Conservation (phyloP, 2,888 invertebrate species). For the Heliconius charithonia region DNA sequence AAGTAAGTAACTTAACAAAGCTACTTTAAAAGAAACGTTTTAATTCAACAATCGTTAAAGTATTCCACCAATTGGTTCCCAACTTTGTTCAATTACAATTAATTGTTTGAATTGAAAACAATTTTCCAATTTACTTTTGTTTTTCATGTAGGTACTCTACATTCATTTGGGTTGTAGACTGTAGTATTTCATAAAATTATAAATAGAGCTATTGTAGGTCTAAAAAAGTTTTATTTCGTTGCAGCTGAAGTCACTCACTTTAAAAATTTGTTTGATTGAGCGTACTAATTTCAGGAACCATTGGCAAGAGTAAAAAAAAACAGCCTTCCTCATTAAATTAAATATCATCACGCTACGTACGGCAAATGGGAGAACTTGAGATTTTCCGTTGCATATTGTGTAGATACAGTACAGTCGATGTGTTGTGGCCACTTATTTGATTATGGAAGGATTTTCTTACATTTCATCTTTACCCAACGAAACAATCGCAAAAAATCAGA, state of each 20-base stretch:
- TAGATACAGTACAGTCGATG: too few species aligned
- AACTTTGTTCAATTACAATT: conserved; percentile 49
- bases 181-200: conserved; percentile 10
- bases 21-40: conserved; percentile 17
- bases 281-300: neutral
- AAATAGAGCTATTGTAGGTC: neutral
- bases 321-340: too few species aligned
- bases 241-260: too few species aligned
- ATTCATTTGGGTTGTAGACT: conserved; percentile 24
- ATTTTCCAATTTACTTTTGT: conserved; percentile 60
- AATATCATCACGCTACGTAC: neutral
- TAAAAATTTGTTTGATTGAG: too few species aligned
- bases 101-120: conserved; percentile 61
- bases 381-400: neutral
- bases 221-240: neutral
- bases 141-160: conserved; percentile 35
- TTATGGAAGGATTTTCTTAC: too few species aligned
- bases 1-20: conserved; percentile 5
- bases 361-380: neutral
- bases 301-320: neutral
- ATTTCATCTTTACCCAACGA: too few species aligned
- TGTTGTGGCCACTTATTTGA: too few species aligned
- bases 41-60: conserved; percentile 32
- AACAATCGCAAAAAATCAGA: too few species aligned
- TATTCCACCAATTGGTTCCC: conserved; percentile 45